Evolutionary conservation across 2,797 vertebrate species (phyloP), one percentile per base, ranked within the genome.

Genomic region (Sebastolobus altivelis): DNA sequence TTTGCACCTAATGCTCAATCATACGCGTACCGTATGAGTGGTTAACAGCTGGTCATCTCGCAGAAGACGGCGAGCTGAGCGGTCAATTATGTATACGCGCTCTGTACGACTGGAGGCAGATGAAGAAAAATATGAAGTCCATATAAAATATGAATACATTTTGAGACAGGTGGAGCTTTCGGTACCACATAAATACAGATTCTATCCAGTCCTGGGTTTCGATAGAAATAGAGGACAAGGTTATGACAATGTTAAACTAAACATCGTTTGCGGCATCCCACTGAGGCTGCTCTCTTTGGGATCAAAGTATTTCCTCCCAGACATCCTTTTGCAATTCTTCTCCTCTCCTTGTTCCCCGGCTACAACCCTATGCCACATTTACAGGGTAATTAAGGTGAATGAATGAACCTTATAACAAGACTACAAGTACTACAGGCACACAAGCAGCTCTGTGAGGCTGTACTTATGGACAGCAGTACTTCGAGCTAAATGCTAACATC

Each of bases 91-190:
- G 73, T 29, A 78, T 29, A 78, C 81, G 60, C 0, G 1, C 16
- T 16, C 65, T 78, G 81, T 66, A 52, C 31, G 33, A 16, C 72
- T 29, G 61, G 58, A 70, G 56, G 74, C 60, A 82, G 22, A 25
- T 8, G 18, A 59, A 46, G 29, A 3, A 55, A 72, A 75, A 65
- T 55, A 65, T 49, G 5, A 67, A 18, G 18, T 63, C 27, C 8
- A 1, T 29, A 81, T 85, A 14, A 86, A 85, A 86, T 86, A 81
- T 86, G 35, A 60, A 80, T 81, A 37, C 2, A 33, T 70, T 81
- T 75, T 62, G 29, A 67, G 62, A 74, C 55, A 61, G 76, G 9
- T 79, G 70, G 59, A 79, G 75, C 14, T 16, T 74, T 72, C 20
- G 9, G 27, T 43, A 27, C 16, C 58, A 52, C 22, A 35, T 37